Base-by-base conservation (phyloP, 2,888 invertebrate genomes). In the Monopis laevigella region DNA sequence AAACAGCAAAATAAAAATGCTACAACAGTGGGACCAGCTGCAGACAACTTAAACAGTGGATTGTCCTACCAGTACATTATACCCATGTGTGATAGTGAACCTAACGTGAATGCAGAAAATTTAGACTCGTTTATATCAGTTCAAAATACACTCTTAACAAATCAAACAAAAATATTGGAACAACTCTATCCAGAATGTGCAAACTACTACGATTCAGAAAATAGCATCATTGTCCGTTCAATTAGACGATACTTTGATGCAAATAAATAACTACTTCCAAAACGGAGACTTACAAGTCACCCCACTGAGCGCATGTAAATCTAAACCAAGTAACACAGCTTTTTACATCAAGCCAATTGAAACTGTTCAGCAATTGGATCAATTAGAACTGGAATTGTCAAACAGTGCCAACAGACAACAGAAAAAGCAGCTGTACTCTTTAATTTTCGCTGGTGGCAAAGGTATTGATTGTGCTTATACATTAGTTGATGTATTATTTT, bases 391-490 rank as follows among this genome's bases (percentile, higher is more conserved):
- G 6, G 7, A 29, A 11, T 12, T 29, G 11, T 7, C 11, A 11
- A 6, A 29, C 6, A n/a, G n/a, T n/a, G n/a, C n/a, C n/a, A n/a
- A n/a, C n/a, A 5, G 8, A n/a, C n/a, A 29, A 29, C 6, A 29
- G 5, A 5, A 7, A 7, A 29, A 29, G 11, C 6, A 29, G 5
- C 6, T 5, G 11, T 29, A 29, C 11, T 29, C 12, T 5, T 11
- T 29, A 7, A 12, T 29, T 7, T 29, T 6, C 11, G 6, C 29
- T 29, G 29, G 12, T 5, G 29, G 29, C 11, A 29, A 7, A 7
- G 38, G 38, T 6, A 10, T 19, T 19, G 12, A 38, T 12, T 38
- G 38, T 38, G 38, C 38, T 19, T 38, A 38, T 12, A 38, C n/a
- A 21, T 11, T 38, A 7, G 7, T 21, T 7, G 38, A 38, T 38